Evolutionary conservation across 2,888 invertebrate species (phyloP), one percentile per base, ranked within the genome.

Genomic region (Alloscopus bannaensis): DNA sequence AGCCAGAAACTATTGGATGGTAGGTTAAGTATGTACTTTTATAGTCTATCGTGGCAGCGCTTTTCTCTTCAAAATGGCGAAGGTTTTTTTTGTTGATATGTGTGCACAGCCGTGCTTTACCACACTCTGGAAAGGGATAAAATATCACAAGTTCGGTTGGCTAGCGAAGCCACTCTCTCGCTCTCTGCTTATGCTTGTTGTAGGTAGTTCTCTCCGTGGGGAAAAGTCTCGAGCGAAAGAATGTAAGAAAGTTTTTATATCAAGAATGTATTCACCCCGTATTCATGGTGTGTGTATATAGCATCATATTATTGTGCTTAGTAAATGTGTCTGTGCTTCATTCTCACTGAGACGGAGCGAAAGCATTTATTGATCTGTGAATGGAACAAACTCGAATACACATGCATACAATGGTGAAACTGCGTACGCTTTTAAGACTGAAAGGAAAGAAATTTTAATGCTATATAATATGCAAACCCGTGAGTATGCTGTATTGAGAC

Each of bases 301-400:
- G 36, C 8, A 36, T 36, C n/a, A n/a, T n/a, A n/a, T n/a, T n/a
- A n/a, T n/a, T n/a, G n/a, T n/a, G n/a, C n/a, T n/a, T n/a, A n/a
- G n/a, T n/a, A n/a, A n/a, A n/a, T n/a, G 13, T 8, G 36, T n/a
- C 47, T 18, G n/a, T 47, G 18, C 29, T 60, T 40, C 60, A 60
- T 18, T 60, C 40, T 60, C 11, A 22, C 36, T 22, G 60, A 60
- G 60, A 60, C 20, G 28, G 45, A 64, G 64, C 64, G 28, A 47
- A 64, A 64, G 64, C 64, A 64, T 66, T 66, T 73, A 73, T 73
- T 73, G 73, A 73, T 73, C 65, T 73, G 55, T 59, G 59, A 73
- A 66, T 66, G 73, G 26, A 73, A 31, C 29, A 57, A 73, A 45
- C 73, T 31, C 2, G 16, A 22, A 18, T 26, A 40, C 20, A 31